phyloP scores from a whole-genome alignment of 2,113 vertebrate genomes.

The Eulemur rufifrons region DNA sequence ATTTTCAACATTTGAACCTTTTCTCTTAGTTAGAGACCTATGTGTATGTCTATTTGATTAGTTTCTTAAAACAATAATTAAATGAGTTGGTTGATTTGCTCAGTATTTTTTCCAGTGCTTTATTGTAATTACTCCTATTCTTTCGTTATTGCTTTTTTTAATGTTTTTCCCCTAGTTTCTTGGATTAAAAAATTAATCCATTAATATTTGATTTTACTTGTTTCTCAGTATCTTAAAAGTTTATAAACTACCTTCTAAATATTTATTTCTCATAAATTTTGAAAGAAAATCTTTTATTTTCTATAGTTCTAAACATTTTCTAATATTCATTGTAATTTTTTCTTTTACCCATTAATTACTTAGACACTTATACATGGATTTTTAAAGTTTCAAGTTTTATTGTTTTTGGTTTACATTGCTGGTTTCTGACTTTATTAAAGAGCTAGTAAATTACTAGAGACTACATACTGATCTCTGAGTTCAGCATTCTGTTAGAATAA shows the following conservation, averaged over 20 bases:
- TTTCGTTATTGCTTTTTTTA: background rate
- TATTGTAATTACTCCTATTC: background rate
- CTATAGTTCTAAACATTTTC: background rate
- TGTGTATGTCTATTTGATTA: background rate
- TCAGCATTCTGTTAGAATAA: background rate
- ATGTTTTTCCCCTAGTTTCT: background rate
- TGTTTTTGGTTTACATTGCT: background rate
- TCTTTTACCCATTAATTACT: background rate
- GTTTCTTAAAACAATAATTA: background rate
- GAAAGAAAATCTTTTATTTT: background rate
- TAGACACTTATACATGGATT: background rate
- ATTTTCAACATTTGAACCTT: background rate
- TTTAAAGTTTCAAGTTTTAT: background rate
- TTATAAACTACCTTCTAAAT: background rate
- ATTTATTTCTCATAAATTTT: background rate
- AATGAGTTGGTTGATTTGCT: background rate
- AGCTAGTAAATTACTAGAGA: background rate
- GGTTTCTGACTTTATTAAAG: conserved; percentile 29
- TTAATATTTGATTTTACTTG: background rate
- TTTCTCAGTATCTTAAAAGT: background rate
- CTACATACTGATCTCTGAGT: background rate
- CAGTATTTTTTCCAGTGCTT: background rate
- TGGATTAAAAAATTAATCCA: background rate
- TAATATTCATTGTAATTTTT: background rate
- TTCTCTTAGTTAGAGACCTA: background rate